Base-by-base conservation (phyloP, 2,113 vertebrate species). In the Monopterus albus region DNA sequence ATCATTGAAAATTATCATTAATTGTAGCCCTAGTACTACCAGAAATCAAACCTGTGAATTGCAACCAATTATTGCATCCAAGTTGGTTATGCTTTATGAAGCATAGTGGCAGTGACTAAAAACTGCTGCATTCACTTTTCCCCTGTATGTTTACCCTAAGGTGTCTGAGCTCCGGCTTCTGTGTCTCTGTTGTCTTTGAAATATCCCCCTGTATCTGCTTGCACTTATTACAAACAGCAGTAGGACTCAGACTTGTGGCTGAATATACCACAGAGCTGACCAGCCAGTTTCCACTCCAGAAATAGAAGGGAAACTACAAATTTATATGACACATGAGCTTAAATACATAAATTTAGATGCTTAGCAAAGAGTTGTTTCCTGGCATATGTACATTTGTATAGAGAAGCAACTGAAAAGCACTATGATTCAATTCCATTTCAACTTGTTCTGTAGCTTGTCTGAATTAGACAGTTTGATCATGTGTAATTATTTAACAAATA, bases 291-390 rank as follows among this genome's bases (percentile, higher is more conserved):
- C 86, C 78, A 79, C 72, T 85, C 85, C 84, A 75, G 57, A 56
- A 89, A 90, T 88, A 90, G 89, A 83, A 59, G 26, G 29, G 70
- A 79, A 82, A 79, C 79, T 80, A 77, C 79, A 75, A 58, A 72
- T 81, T 38, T 12, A 66, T 75, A 53, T 70, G 38, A 56, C 79
- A 78, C 66, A 74, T 61, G 56, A 18, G 71, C 64, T 52, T 62
- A n/a, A 7, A 70, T 82, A 79, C 81, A 81, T 63, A 73, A n/a
- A 62, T 62, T 39, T 20, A 71, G 17, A 29, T 29, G 57, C 21
- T 43, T 15, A 36, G 68, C 62, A 66, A 73, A 76, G 35, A 12
- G 39, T 33, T 21, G 35, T 33, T 67, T 70, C 64, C 57, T 72
- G 55, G 46, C 17, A 20, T 2, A 21, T 29, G 45, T 8, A 6